Percentiles rank a stretch among this genome's conserved stretches.
Conservation (phyloP, 2,113 vertebrate species). For the Sceloporus undulatus region DNA sequence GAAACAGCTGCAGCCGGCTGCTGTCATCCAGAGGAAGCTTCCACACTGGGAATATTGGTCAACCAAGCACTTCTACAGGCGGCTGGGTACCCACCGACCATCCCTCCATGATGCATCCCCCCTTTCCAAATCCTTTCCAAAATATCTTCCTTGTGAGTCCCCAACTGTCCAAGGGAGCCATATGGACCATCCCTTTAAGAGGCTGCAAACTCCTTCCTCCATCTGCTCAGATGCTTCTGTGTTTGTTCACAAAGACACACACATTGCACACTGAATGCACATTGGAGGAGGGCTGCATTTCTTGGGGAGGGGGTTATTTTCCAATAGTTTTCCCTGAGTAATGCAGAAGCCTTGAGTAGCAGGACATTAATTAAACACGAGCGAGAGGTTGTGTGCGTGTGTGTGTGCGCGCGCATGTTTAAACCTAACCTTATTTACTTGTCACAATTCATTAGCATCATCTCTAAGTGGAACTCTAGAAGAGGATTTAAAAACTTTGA, state of each 20-base stretch:
- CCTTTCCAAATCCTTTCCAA: neutral
- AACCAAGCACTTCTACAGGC: neutral
- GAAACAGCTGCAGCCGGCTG: no score
- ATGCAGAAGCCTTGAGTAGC: neutral
- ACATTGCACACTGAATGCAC: neutral
- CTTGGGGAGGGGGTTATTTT: neutral
- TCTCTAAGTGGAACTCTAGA: neutral
- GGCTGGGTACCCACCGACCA: neutral
- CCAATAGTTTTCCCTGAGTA: neutral
- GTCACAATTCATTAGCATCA: conserved; percentile 4
- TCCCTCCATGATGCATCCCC: neutral
- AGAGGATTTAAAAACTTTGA: neutral
- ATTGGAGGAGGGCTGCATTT: neutral
- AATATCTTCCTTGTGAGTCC: neutral
- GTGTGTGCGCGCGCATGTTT: neutral
- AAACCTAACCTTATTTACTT: conserved; percentile 27
- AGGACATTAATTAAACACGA: conserved; percentile 10
- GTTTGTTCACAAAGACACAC: neutral
- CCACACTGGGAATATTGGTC: no score
- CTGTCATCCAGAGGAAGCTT: no score
- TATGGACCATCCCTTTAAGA: neutral
- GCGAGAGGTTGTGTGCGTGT: neutral
- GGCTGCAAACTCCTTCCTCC: neutral
- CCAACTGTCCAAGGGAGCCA: neutral
- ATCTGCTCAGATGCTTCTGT: neutral